A percentile compares a stretch with the other conserved stretches of the same genome.
Conservation (phyloP, 2,797 vertebrate genomes). For the Uromys caudimaculatus region DNA sequence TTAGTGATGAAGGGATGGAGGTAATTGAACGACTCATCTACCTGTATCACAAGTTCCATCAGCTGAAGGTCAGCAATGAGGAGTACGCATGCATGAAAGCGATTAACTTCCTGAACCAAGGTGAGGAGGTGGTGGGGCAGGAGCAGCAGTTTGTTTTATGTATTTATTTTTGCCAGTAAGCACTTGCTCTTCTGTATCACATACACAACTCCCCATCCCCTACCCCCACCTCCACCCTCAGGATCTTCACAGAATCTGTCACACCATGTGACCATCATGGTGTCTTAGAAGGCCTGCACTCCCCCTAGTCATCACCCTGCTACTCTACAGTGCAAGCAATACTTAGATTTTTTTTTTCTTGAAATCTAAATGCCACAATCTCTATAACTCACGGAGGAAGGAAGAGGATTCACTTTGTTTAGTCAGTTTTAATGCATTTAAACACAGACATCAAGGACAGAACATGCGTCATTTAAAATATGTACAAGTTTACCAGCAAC, state of each 20-base stretch:
- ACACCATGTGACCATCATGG: background rate
- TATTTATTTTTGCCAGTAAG: background rate
- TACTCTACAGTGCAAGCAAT: constrained; percentile 12
- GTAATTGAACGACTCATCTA: constrained; percentile 99
- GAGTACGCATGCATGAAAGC: constrained; percentile 99
- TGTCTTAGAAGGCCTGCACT: background rate
- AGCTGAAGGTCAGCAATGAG: constrained; percentile 98
- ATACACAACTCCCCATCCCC: background rate
- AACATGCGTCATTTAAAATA: constrained; percentile 79
- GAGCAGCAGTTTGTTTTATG: background rate
- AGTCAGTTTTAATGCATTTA: constrained; percentile 83
- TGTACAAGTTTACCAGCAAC: constrained; percentile 58
- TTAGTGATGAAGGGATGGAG: constrained; percentile 99
- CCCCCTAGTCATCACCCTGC: background rate
- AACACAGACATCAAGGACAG: constrained; percentile 80
- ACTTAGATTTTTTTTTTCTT: constrained; percentile 62
- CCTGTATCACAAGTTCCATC: constrained; percentile 97
- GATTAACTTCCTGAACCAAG: constrained; percentile 99
- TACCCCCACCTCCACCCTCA: background rate
- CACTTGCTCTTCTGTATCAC: background rate
- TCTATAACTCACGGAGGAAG: constrained; percentile 81
- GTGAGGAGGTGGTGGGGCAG: constrained; percentile 84
- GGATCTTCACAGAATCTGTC: background rate
- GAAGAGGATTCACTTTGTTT: constrained; percentile 79
- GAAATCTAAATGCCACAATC: constrained; percentile 59